These are phyloP conservation scores for Ciconia stormi DNA, from an alignment of 2,113 vertebrate species.

Conservation along the genomic window DNA sequence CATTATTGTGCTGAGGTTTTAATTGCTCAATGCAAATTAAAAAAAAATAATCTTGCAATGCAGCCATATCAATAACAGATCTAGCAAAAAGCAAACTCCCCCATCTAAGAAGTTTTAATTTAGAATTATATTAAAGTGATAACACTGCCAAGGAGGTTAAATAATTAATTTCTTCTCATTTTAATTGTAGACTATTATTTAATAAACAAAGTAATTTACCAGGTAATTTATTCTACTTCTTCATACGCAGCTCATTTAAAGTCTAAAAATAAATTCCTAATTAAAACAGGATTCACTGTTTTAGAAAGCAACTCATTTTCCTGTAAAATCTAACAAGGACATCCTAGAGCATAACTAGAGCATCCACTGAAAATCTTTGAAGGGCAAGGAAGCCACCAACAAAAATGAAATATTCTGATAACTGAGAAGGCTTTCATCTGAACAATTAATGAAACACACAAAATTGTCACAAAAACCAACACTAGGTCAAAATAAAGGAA, in stretches of 20 bases:
- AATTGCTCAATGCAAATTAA: slow-evolving; percentile 77
- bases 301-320: slow-evolving; percentile 66
- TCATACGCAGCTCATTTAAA: slow-evolving; percentile 61
- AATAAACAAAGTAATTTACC: slow-evolving; percentile 71
- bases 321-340: slow-evolving; percentile 44
- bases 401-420: slow-evolving; percentile 40
- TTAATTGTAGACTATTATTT: slow-evolving; percentile 74
- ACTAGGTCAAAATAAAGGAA: not conserved
- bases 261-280: slow-evolving; percentile 73
- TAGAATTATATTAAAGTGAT: slow-evolving; percentile 72
- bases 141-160: slow-evolving; percentile 64
- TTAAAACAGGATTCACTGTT: slow-evolving; percentile 64
- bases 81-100: slow-evolving; percentile 55
- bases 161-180: slow-evolving; percentile 72
- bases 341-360: not conserved
- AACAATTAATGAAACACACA: slow-evolving; percentile 38
- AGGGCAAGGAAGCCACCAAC: slow-evolving; percentile 6
- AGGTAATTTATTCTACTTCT: slow-evolving; percentile 71
- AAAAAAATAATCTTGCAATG: slow-evolving; percentile 61
- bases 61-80: slow-evolving; percentile 71
- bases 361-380: slow-evolving; percentile 31
- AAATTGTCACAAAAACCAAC: not conserved
- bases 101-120: slow-evolving; percentile 65
- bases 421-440: not conserved
- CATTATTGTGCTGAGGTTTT: slow-evolving; percentile 66